These are phyloP conservation scores for Sarcophaga caerulescens DNA, from an alignment of 2,888 invertebrate species.

Conservation along the genomic window DNA sequence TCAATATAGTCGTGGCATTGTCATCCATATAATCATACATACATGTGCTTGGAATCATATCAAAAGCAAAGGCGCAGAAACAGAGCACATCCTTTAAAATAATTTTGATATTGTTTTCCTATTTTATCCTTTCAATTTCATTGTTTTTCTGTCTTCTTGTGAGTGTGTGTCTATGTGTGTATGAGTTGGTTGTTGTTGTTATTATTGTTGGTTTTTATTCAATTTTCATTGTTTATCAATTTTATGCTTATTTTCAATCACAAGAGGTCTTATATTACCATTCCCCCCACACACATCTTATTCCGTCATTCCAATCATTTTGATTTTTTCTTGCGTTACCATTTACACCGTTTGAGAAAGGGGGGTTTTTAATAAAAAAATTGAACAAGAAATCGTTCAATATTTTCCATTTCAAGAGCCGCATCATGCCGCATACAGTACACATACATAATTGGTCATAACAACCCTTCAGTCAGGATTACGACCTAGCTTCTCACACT, in stretches of 20 bases:
- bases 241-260: slow-evolving; percentile 77
- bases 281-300: slow-evolving; percentile 2
- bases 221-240: slow-evolving; percentile 80
- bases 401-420: no score
- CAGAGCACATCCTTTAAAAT: slow-evolving; percentile 44
- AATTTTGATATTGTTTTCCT: slow-evolving; percentile 38
- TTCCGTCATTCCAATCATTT: neutral
- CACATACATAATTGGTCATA: no score
- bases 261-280: slow-evolving; percentile 59
- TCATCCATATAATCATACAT: neutral
- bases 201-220: slow-evolving; percentile 69
- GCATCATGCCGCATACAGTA: no score
- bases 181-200: slow-evolving; percentile 25
- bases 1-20: no score
- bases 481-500: no score
- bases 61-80: slow-evolving; percentile 1
- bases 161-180: no score
- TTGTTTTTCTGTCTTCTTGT: neutral
- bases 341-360: slow-evolving; percentile 38
- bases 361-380: neutral
- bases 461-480: no score
- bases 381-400: no score
- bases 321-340: neutral
- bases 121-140: slow-evolving; percentile 6
- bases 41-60: neutral